Percentiles rank a stretch among this genome's conserved stretches.
These are phyloP conservation scores for Dasypus novemcinctus DNA, from an alignment of 2,113 vertebrate genomes.

Conservation along the genomic window DNA sequence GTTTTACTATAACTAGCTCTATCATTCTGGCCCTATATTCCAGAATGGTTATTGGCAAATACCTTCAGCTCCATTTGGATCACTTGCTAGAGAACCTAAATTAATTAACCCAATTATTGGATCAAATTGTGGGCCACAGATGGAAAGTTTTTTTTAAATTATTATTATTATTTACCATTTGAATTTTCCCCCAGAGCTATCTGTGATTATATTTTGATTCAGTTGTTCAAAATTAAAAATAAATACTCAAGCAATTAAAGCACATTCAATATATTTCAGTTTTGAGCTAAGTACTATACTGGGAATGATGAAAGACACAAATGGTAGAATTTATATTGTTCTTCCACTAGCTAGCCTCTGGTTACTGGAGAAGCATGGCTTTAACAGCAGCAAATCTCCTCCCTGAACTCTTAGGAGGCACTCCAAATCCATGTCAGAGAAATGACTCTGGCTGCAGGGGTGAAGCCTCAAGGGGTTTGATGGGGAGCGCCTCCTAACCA, in stretches of 20 bases:
- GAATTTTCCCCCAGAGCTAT: background rate
- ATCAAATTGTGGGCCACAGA: background rate
- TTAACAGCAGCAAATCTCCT: background rate
- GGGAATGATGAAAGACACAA: background rate
- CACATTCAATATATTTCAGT: background rate
- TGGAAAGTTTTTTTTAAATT: background rate
- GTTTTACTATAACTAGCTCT: background rate
- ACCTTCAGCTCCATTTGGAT: background rate
- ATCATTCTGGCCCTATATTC: background rate
- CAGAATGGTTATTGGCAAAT: background rate
- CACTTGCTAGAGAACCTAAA: background rate
- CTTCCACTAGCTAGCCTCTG: background rate
- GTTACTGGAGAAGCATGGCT: background rate
- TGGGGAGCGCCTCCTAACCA: background rate
- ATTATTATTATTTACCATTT: background rate
- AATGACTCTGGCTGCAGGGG: background rate
- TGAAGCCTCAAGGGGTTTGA: background rate
- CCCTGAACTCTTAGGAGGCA: background rate
- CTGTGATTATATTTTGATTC: slow-evolving; percentile 14
- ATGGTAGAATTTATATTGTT: background rate
- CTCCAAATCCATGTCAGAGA: background rate
- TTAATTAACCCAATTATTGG: background rate
- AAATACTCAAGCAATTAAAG: background rate
- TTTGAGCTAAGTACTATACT: background rate
- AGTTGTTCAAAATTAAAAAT: background rate